Conservation (phyloP, 2,888 invertebrate species). For the Drosophila monieri region DNA sequence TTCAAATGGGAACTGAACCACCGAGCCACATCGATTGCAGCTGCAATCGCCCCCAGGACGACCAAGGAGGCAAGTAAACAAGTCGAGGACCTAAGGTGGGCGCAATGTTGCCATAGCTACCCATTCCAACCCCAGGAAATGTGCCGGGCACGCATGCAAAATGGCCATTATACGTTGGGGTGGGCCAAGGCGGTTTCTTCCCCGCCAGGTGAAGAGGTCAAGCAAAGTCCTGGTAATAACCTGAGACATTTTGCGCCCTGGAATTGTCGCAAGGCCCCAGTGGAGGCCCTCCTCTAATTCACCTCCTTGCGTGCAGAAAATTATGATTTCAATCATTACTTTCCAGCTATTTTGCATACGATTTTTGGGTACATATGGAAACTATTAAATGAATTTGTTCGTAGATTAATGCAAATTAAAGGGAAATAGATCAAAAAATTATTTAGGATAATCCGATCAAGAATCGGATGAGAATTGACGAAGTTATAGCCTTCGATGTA, state of each 20-base stretch:
- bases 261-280: constrained; percentile 34
- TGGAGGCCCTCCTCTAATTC: constrained; percentile 23
- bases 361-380: background rate
- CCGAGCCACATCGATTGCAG: constrained; percentile 48
- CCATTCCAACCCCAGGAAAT: constrained; percentile 51
- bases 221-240: constrained; percentile 17
- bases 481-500: no score
- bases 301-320: constrained; percentile 60
- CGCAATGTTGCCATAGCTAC: constrained; percentile 81
- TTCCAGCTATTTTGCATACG: constrained; percentile 38
- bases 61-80: constrained; percentile 65
- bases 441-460: no score
- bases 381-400: constrained; percentile 3
- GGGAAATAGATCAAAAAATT: no score
- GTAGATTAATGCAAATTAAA: no score
- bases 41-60: constrained; percentile 41
- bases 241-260: constrained; percentile 65
- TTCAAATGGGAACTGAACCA: constrained; percentile 59
- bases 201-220: background rate
- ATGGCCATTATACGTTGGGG: constrained; percentile 38
- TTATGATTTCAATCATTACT: constrained; percentile 63
- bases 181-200: constrained; percentile 29
- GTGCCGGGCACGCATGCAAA: constrained; percentile 52
- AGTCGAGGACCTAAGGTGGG: constrained; percentile 37
- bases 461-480: no score